phyloP scores from a whole-genome alignment of 1,140 invertebrate genomes.

The Caenorhabditis brenneri region DNA sequence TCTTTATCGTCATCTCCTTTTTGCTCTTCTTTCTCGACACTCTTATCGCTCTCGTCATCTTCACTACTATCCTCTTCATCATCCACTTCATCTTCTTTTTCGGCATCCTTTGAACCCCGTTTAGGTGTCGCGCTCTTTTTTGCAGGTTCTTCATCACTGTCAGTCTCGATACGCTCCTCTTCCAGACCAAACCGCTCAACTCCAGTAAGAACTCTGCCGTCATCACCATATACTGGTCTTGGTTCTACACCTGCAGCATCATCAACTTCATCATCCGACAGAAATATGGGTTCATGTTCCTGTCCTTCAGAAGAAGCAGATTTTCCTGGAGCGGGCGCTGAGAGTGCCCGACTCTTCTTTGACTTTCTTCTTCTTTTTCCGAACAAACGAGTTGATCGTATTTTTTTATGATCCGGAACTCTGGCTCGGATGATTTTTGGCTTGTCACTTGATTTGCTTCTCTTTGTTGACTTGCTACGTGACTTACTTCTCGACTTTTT shows the following conservation, averaged over 20 bases:
- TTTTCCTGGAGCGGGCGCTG: neutral
- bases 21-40: neutral
- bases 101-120: neutral
- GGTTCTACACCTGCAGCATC: neutral
- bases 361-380: neutral
- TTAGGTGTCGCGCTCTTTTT: too few species aligned
- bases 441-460: neutral
- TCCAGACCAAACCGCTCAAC: neutral
- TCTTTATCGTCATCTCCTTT: too few species aligned
- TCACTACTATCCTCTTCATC: neutral
- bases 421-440: neutral
- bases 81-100: neutral
- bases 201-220: neutral
- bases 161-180: neutral
- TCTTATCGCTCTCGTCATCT: neutral
- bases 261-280: neutral
- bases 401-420: conserved; percentile 1
- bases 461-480: neutral
- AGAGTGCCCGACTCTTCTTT: neutral
- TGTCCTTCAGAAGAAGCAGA: neutral
- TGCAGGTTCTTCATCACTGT: neutral
- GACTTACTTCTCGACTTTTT: neutral
- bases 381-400: neutral
- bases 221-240: too few species aligned
- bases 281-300: neutral